phyloP scores from a whole-genome alignment of 2,797 vertebrate species.

The Ctenopoma multispine region DNA sequence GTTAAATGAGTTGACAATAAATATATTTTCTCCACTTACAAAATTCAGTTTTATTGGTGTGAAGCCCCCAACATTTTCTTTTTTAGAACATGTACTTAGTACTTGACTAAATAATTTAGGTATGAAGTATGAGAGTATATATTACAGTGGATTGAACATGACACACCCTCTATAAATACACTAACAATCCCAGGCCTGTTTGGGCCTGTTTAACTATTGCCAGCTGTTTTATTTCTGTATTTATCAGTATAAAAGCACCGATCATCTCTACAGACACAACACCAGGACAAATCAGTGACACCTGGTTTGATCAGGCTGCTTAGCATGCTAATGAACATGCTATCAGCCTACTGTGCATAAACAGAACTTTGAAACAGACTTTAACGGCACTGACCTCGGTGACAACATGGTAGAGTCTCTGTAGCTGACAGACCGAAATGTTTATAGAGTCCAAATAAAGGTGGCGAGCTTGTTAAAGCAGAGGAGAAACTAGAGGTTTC shows the following conservation, averaged over 20 bases:
- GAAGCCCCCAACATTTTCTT: no score
- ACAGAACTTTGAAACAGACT: not conserved
- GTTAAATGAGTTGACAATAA: no score
- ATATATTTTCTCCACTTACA: no score
- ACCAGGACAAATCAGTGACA: no score
- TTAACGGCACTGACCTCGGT: constrained; percentile 64
- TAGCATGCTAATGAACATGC: not conserved
- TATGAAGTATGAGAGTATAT: no score
- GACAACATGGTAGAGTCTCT: constrained; percentile 65
- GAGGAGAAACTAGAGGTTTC: fast-evolving
- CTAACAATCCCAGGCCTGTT: not conserved
- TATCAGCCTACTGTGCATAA: not conserved
- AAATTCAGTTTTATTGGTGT: no score
- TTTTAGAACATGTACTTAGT: no score
- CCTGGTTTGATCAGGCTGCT: fast-evolving
- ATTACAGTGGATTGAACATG: not conserved
- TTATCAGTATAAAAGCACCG: fast-evolving
- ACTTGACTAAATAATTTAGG: no score
- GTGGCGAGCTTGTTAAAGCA: fast-evolving
- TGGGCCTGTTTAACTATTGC: not conserved
- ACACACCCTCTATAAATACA: constrained; percentile 36
- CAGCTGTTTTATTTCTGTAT: not conserved
- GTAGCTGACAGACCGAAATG: not conserved
- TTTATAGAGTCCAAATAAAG: not conserved
- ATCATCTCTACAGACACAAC: not conserved